A percentile compares a stretch with the other conserved stretches of the same genome.
Evolutionary conservation across 2,113 vertebrate genomes (phyloP).

Genomic region (Xyrauchen texanus): DNA sequence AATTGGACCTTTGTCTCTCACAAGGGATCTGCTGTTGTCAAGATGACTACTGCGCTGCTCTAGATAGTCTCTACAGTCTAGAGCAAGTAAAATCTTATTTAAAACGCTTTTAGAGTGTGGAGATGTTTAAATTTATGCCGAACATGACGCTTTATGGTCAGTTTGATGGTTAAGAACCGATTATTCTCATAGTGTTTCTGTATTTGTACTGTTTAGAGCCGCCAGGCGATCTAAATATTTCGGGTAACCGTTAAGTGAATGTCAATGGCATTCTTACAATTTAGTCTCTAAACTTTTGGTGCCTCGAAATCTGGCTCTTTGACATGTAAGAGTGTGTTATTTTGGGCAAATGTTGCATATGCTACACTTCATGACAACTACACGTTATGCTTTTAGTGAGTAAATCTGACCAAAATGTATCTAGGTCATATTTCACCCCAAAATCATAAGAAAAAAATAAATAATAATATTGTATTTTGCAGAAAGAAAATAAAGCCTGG

Average conservation of each 20-base stretch:
- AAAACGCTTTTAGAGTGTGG: neutral
- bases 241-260: neutral
- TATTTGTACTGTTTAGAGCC: neutral
- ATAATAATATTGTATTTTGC: no score
- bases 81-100: neutral
- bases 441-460: no score
- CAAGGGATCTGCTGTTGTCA: neutral
- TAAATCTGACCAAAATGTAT: no score
- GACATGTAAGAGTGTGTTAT: no score
- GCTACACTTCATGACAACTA: no score
- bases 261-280: neutral
- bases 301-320: no score
- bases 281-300: neutral
- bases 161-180: no score
- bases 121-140: neutral
- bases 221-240: no score
- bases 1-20: neutral
- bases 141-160: neutral
- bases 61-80: slow-evolving; percentile 2
- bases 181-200: neutral
- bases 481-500: no score
- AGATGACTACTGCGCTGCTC: neutral
- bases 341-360: no score
- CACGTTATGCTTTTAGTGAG: no score
- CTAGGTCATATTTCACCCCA: no score